Evolutionary conservation across 2,113 vertebrate genomes (phyloP), one percentile per base, ranked within the genome.

Genomic region (Orcinus orca): DNA sequence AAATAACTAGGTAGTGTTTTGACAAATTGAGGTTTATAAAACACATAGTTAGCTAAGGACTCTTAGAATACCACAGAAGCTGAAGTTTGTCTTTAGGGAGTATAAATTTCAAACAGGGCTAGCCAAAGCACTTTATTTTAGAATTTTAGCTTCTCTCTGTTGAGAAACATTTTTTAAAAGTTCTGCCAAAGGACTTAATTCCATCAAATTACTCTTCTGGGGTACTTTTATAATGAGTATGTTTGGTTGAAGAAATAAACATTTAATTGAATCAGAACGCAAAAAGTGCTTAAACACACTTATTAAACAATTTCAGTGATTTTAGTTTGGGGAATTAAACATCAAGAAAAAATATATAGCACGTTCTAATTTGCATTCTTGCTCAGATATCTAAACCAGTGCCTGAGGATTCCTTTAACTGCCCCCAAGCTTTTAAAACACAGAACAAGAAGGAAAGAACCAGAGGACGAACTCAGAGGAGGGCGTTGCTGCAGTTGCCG

Each of bases 291-390:
- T 74, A 84, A 92, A 36, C 4, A 13, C 2, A 90, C 9, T 92
- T 92, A 82, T 60, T 97, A 82, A 85, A 53, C 20, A 89, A 55
- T 88, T 89, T 88, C 33, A 70, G 13, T 93, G 73, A 94, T 73
- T 97, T 95, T 55, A 89, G 29, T 93, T 93, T 71, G 70, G 68
- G 60, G 20, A 96, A 95, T 96, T 92, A 90, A 84, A 67, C 23
- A 71, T 60, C 2, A 29, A n/a, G 53, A 38, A 79, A 65, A 90
- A 88, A 33, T n/a, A 76, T 25, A 41, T 8, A 79, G 7, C 29
- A 87, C 70, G 15, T 62, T 96, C 86, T 96, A 86, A 95, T 87
- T 76, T 81, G 10, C 8, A 6, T 97, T 97, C 33, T 90, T 11
- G 74, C n/a, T 92, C 33, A 67, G 44, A 50, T 36, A 63, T 26